Percentiles rank a stretch among this genome's conserved stretches.
Evolutionary conservation across 2,888 invertebrate species (phyloP).

Genomic region (Andrena haemorrhoa): DNA sequence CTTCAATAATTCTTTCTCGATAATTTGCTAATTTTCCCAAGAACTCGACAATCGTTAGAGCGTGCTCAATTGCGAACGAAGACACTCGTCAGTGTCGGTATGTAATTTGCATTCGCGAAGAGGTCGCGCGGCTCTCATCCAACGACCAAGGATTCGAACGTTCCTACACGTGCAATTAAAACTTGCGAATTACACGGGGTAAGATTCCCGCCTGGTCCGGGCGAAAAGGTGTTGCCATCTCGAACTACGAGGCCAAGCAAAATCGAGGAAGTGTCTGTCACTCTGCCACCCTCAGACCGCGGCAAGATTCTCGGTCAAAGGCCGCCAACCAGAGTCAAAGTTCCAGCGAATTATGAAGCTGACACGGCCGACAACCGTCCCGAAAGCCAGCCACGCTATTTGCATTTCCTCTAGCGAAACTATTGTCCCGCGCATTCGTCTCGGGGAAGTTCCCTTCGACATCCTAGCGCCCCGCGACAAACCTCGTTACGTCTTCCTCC

Average conservation of each 20-base stretch:
- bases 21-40: too few relatives aligned
- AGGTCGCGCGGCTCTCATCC: background rate
- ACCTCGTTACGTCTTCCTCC: slow-evolving; percentile 41
- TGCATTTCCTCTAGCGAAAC: slow-evolving; percentile 63
- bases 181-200: slow-evolving; percentile 38
- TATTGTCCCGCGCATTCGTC: slow-evolving; percentile 58
- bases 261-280: slow-evolving; percentile 41
- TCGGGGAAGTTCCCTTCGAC: slow-evolving; percentile 47
- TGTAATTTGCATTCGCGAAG: slow-evolving; percentile 44
- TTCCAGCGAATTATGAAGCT: slow-evolving; percentile 70
- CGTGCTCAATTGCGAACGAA: background rate
- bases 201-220: slow-evolving; percentile 32
- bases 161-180: slow-evolving; percentile 56
- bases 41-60: too few relatives aligned
- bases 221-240: slow-evolving; percentile 48
- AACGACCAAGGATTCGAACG: slow-evolving; percentile 34
- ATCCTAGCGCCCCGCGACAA: slow-evolving; percentile 30
- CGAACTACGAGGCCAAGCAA: slow-evolving; percentile 17
- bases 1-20: too few relatives aligned
- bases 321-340: slow-evolving; percentile 48
- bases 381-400: slow-evolving; percentile 57
- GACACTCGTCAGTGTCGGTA: slow-evolving; percentile 14
- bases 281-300: slow-evolving; percentile 47
- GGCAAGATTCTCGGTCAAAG: slow-evolving; percentile 69
- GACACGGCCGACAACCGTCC: slow-evolving; percentile 65